Base-by-base conservation (phyloP, 2,797 vertebrate species). In the Oreortyx pictus region DNA sequence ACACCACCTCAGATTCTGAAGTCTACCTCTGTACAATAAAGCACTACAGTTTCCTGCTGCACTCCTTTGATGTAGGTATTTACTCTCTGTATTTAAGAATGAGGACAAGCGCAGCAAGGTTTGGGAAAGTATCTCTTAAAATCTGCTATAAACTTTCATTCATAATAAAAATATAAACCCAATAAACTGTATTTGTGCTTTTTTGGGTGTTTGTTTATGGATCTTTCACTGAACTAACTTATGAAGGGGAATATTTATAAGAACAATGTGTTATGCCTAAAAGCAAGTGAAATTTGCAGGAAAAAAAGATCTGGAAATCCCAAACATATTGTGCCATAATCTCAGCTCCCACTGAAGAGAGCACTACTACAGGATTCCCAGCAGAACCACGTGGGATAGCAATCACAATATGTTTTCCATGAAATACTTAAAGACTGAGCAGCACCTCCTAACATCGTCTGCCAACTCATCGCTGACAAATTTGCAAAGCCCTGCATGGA, bases 21-120 rank as follows among this genome's bases (percentile, higher is more conserved):
- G 43, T 70, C 66, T 83, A 50, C 72, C 87, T 91, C 87, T 88
- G 85, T 93, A 80, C 79, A 92, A 94, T 71, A 83, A 92, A 93
- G 59, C 64, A 89, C 44, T 95, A 74, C 72, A 72, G 37, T 78
- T 41, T 91, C 78, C 35, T 71, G 84, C 29, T 41, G 31, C 56
- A 22, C 31, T 91, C 88, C 73, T 82, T 49, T 82, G 66, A 49
- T 70, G 27, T 29, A 65, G 54, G 82, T 60, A 81, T 89, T 92
- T 73, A 80, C 68, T 93, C 49, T 29, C 22, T 43, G 5, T 3
- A 86, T 92, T 89, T 73, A 93, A 89, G 88, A 47, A 84, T 20
- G 18, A 24, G 17, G 14, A 95, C 92, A 93, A 93, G 33, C 80
- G 82, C 33, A 76, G 68, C 61, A 81, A 94, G n/a, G 73, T 59